phyloP scores from a whole-genome alignment of 2,888 invertebrate genomes.

The Acleris laterana region DNA sequence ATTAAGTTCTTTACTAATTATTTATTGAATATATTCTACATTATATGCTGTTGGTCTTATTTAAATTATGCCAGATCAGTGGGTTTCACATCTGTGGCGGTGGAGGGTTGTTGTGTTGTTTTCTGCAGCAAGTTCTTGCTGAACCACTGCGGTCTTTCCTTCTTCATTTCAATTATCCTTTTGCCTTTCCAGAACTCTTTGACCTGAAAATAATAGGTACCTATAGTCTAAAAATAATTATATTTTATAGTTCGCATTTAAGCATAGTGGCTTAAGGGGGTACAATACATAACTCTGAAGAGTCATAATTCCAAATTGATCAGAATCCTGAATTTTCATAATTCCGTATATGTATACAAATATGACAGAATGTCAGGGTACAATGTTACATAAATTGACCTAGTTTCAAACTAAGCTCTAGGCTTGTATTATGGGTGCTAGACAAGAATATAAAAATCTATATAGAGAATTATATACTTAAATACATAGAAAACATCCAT shows the following conservation, averaged over 20 bases:
- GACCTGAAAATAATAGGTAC: slow-evolving; percentile 62
- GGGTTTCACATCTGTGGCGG: slow-evolving; percentile 90
- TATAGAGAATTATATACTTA: no score
- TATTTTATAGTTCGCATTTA: not conserved
- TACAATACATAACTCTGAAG: no score
- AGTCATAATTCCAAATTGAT: no score
- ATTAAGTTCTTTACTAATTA: slow-evolving; percentile 24
- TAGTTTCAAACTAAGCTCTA: no score
- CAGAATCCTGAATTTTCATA: no score
- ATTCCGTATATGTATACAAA: no score
- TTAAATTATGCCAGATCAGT: slow-evolving; percentile 86
- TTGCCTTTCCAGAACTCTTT: slow-evolving; percentile 87
- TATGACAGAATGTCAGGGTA: no score
- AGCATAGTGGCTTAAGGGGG: no score
- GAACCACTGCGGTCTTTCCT: slow-evolving; percentile 94
- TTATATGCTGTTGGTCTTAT: slow-evolving; percentile 22
- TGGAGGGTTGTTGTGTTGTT: slow-evolving; percentile 88
- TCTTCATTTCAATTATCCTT: slow-evolving; percentile 93
- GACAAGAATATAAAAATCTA: no score
- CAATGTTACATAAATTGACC: no score
- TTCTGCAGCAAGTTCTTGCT: slow-evolving; percentile 92
- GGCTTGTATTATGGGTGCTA: no score
- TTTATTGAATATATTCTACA: slow-evolving; percentile 32
- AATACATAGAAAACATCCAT: no score
- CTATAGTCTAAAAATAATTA: not conserved